These are phyloP conservation scores for Lasioglossum figueresi DNA, from an alignment of 2,888 invertebrate genomes.

Conservation along the genomic window DNA sequence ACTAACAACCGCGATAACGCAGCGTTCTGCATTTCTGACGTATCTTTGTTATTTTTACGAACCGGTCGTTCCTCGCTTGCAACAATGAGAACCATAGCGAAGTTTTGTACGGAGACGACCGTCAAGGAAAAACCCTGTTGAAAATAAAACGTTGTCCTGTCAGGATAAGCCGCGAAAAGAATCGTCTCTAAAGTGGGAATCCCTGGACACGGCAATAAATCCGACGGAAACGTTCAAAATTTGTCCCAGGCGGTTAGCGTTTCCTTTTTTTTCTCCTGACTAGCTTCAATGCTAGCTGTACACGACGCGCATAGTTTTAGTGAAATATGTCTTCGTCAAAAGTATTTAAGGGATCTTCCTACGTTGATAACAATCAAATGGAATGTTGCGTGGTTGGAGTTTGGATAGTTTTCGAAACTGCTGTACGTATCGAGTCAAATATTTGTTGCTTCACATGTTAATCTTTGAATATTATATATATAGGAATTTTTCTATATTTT, in stretches of 20 bases:
- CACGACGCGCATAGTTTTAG: background rate
- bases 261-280: background rate
- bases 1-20: constrained; percentile 15
- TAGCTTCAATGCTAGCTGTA: background rate
- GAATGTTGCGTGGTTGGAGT: background rate
- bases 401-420: background rate
- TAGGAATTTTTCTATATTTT: too few relatives aligned
- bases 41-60: constrained; percentile 26
- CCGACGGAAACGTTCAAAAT: constrained; percentile 52
- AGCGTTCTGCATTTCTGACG: constrained; percentile 9
- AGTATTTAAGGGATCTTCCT: background rate
- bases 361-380: background rate
- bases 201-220: constrained; percentile 62
- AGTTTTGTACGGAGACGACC: constrained; percentile 41
- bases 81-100: background rate
- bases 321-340: background rate
- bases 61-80: constrained; percentile 17
- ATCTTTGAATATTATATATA: background rate
- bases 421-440: background rate
- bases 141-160: constrained; percentile 65
- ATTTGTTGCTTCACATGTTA: background rate
- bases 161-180: constrained; percentile 60
- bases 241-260: constrained; percentile 46
- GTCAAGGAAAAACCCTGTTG: constrained; percentile 51
- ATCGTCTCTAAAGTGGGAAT: constrained; percentile 60